These are phyloP conservation scores for Himalopsyche kuldschensis DNA, from an alignment of 2,888 invertebrate species.

Conservation along the genomic window DNA sequence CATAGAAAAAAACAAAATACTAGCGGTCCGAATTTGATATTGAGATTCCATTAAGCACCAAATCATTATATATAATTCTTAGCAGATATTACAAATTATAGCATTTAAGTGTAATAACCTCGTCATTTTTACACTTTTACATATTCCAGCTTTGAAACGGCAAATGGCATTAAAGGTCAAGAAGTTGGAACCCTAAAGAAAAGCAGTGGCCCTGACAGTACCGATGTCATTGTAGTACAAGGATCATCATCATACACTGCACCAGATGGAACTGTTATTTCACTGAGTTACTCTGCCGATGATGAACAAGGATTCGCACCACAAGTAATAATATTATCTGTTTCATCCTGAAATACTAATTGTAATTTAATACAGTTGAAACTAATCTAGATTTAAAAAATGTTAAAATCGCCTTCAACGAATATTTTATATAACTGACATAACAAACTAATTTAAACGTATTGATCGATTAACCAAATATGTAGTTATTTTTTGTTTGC, in stretches of 20 bases:
- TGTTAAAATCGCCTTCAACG: too few relatives aligned
- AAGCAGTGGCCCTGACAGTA: conserved; percentile 66
- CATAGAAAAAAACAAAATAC: too few relatives aligned
- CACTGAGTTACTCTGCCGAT: conserved; percentile 70
- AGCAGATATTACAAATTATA: too few relatives aligned
- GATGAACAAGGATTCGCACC: conserved; percentile 68
- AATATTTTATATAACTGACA: too few relatives aligned
- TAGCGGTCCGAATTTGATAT: too few relatives aligned
- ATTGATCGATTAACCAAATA: not conserved
- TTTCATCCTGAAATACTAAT: not conserved
- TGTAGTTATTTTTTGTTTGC: not conserved
- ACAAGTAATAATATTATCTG: conserved; percentile 45
- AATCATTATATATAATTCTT: too few relatives aligned
- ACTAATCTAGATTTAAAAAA: too few relatives aligned
- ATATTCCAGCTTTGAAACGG: conserved; percentile 72
- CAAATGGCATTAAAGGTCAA: conserved; percentile 79
- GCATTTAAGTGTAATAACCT: too few relatives aligned
- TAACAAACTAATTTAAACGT: not conserved
- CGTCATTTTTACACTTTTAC: not conserved
- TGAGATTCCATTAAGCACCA: too few relatives aligned
- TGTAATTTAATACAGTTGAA: not conserved
- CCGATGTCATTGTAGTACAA: conserved; percentile 67
- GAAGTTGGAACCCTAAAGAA: conserved; percentile 78
- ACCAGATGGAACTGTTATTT: conserved; percentile 71
- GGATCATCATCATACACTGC: conserved; percentile 71